Evolutionary conservation across 2,797 vertebrate genomes (phyloP), one percentile per base, ranked within the genome.

Genomic region (Austrolebias charrua): DNA sequence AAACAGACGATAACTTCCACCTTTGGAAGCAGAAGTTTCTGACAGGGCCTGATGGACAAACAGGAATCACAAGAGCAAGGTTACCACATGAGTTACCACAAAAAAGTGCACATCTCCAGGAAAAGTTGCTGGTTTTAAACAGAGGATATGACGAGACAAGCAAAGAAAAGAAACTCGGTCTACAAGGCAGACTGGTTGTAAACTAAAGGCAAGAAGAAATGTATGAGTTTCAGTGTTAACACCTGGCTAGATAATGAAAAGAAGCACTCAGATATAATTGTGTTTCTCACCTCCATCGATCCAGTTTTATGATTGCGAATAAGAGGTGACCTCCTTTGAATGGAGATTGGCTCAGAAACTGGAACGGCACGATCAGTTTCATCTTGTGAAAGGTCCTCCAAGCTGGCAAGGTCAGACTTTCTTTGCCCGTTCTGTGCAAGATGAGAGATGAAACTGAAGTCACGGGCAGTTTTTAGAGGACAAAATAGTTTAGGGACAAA

Each of bases 221-320:
- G 16, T 9, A 6, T 3, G 7, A 24, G 45, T 31, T 18, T 18
- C 45, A 31, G 6, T 9, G 12, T 45, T 28, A 5, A 8, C 10
- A 24, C n/a, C 4, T 12, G 12, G 18, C 29, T 18, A 6, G 6
- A 56, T 2, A 16, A 20, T 35, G 42, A 16, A 47, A 59, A 38
- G 0, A 0, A 43, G 28, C 38, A 47, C 0, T 43, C 9, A 18
- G 56, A 43, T 15, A n/a, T 14, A 3, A 24, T 1, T 24, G 24
- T 24, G 24, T 24, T 24, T 0, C 40, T 90, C 91, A 99, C 98
- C 96, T 99, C 98, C 98, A 99, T 98, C 63, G 98, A 99, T 9
- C 98, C 96, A 0, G 96, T 95, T 88, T 99, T 99, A 18, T 95
- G 89, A 54, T 95, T 95, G 71, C 95, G 94, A 73, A 95, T 94